phyloP scores from a whole-genome alignment of 2,797 vertebrate species.

The Rhyacichthys aspro region DNA sequence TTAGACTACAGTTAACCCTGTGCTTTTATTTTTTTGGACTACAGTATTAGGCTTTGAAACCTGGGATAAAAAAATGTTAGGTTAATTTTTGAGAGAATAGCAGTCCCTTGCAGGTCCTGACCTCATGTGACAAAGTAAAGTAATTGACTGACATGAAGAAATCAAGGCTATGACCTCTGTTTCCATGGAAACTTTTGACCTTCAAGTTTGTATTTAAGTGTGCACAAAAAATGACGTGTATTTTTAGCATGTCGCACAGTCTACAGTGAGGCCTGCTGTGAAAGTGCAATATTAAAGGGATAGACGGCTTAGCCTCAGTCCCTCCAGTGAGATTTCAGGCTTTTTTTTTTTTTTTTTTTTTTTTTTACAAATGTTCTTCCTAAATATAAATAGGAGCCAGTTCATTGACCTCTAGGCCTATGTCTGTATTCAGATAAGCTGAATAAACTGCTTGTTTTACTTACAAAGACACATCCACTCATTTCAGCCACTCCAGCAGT shows the following conservation, averaged over 20 bases:
- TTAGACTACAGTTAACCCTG: constrained; percentile 29
- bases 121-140: constrained; percentile 52
- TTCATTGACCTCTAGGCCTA: not conserved
- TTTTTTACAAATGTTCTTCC: constrained; percentile 1
- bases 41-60: not conserved
- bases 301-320: constrained; percentile 48
- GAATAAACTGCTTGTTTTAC: not conserved
- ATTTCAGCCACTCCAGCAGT: constrained; percentile 4
- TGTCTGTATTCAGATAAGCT: not conserved
- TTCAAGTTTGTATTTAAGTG: constrained; percentile 18
- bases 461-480: not conserved
- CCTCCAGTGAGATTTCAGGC: constrained; percentile 25
- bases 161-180: constrained; percentile 43
- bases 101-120: constrained; percentile 53
- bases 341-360: constrained; percentile 45
- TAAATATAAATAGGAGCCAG: not conserved
- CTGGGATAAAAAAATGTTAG: too few species aligned
- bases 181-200: constrained; percentile 56
- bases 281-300: constrained; percentile 61
- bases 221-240: constrained; percentile 7
- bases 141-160: constrained; percentile 50
- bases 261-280: constrained; percentile 56
- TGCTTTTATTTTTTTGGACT: constrained; percentile 20
- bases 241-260: constrained; percentile 19
- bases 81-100: constrained; percentile 31